Conservation (phyloP, 2,888 invertebrate species). For the Prostheceraeus crozeri region DNA sequence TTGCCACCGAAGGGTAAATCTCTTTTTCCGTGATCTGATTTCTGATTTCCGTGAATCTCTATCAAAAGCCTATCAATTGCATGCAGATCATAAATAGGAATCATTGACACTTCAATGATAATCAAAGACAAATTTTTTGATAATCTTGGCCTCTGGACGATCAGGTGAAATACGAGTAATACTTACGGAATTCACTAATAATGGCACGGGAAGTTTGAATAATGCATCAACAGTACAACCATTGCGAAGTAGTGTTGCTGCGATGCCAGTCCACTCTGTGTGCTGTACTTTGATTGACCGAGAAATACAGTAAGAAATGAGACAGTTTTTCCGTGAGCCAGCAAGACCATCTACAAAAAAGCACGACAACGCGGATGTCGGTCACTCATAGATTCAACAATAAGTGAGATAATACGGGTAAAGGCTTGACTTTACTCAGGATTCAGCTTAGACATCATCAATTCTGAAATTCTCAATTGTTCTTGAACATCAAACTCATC, state of each 20-base stretch:
- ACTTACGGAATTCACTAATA: neutral
- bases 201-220: slow-evolving; percentile 37
- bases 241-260: slow-evolving; percentile 54
- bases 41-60: slow-evolving; percentile 40
- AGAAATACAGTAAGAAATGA: neutral
- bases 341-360: slow-evolving; percentile 55
- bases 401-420: too few species aligned
- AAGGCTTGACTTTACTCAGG: too few species aligned
- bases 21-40: too few species aligned
- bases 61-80: slow-evolving; percentile 47
- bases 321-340: slow-evolving; percentile 48
- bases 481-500: too few species aligned
- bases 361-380: too few species aligned
- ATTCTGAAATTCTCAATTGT: too few species aligned
- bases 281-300: slow-evolving; percentile 52
- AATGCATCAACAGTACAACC: slow-evolving; percentile 43
- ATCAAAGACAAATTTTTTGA: slow-evolving; percentile 44
- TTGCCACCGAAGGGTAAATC: slow-evolving; percentile 38
- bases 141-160: slow-evolving; percentile 29
- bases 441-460: too few species aligned
- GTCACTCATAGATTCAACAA: too few species aligned
- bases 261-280: slow-evolving; percentile 57
- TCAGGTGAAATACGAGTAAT: neutral
- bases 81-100: slow-evolving; percentile 44
- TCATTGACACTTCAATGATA: slow-evolving; percentile 53